phyloP scores from a whole-genome alignment of 2,888 invertebrate genomes.

The Taphrorychus bicolor region DNA sequence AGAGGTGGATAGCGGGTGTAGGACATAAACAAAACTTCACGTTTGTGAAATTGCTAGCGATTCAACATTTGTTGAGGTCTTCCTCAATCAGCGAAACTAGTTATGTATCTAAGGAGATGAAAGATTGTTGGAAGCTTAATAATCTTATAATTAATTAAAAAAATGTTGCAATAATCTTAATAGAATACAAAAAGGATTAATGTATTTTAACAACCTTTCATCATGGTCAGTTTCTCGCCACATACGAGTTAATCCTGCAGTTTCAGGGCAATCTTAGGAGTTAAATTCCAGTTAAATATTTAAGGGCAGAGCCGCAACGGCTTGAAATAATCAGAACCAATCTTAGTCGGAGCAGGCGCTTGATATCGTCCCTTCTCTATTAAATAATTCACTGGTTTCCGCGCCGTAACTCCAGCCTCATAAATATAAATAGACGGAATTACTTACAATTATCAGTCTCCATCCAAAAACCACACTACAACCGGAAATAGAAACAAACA shows the following conservation, averaged over 20 bases:
- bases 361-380: conserved; percentile 28
- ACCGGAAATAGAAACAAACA: not conserved
- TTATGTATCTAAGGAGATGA: too few relatives aligned
- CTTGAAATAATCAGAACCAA: conserved; percentile 28
- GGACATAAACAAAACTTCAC: too few relatives aligned
- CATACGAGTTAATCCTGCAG: not conserved
- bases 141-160: too few relatives aligned
- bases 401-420: conserved; percentile 24
- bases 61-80: too few relatives aligned
- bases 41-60: too few relatives aligned
- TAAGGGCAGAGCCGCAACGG: not conserved
- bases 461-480: not conserved
- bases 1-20: too few relatives aligned
- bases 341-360: conserved; percentile 11
- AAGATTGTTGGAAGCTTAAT: too few relatives aligned
- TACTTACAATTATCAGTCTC: conserved; percentile 17
- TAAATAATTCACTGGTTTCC: conserved; percentile 26
- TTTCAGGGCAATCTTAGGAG: not conserved
- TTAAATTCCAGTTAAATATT: conserved; percentile 2
- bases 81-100: too few relatives aligned
- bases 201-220: too few relatives aligned
- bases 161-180: too few relatives aligned
- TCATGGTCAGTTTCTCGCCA: too few relatives aligned
- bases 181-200: too few relatives aligned
- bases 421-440: conserved; percentile 30